Evolutionary conservation across 23 tunicate genomes (phyloP), one percentile per base, ranked within the genome.

Genomic region (Trididemnum nubilum): DNA sequence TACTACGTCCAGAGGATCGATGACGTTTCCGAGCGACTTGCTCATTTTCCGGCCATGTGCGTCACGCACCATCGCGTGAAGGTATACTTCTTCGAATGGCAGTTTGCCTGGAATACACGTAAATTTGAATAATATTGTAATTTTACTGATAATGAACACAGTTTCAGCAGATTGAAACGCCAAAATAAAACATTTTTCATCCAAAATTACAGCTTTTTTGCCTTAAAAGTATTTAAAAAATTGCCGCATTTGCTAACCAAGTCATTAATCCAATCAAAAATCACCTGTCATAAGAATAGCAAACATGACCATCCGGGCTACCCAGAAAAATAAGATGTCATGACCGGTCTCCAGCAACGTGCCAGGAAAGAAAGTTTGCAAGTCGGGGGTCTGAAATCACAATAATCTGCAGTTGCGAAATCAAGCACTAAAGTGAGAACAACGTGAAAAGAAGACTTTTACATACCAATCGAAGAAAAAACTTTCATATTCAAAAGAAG

Each of bases 21-120:
- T 95, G 37, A 95, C 99, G 74, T 95, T 95, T 25, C 99, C 99
- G 9, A 95, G 92, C 12, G 90, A 83, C 67, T 95, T 95, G 83
- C 96, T 89, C 99, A 95, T 95, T 60, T 95, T 95, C 30, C 99
- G 44, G 1, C 99, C 99, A 64, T 95, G 99, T 35, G 99, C 99
- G 69, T 95, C 99, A 1, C 99, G 83, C 44, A 95, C 99, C 99
- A 95, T 95, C 23, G 99, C 99, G 59, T 95, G 99, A 5, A 95
- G 67, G 72, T 95, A 95, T 21, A 95, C 99, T 64, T 87, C 93
- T 54, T 82, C 77, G 33, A 95, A 95, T 30, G 99, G 99, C 0
- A 95, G 86, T 73, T 90, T 82, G 39, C 84, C 99, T 83, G 70
- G 40, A 72, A 39, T n/a, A n/a, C n/a, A n/a, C n/a, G n/a, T n/a